Conservation (phyloP, 2,113 vertebrate genomes). For the Paedocypris sp. region DNA sequence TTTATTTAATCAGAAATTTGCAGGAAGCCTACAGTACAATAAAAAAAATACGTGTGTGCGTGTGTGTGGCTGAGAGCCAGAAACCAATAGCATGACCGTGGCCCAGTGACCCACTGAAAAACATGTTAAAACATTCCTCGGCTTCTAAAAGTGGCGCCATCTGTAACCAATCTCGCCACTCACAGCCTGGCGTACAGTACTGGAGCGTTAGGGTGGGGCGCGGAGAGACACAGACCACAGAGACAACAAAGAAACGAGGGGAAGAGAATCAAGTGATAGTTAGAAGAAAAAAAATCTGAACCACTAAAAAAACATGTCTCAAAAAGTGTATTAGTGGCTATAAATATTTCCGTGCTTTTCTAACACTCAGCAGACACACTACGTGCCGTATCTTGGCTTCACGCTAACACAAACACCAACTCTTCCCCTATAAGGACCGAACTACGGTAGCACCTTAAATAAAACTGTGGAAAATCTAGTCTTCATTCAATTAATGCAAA, state of each 20-base stretch:
- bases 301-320: no score
- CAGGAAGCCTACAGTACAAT: no score
- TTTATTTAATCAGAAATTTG: no score
- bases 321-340: no score
- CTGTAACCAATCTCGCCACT: conserved; percentile 28
- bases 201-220: not conserved
- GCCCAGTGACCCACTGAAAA: conserved; percentile 38
- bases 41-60: no score
- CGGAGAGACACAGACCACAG: not conserved
- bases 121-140: conserved; percentile 21
- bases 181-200: not conserved
- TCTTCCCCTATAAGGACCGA: not conserved
- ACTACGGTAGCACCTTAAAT: no score
- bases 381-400: conserved; percentile 14
- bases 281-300: no score
- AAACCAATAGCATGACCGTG: conserved; percentile 10
- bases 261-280: not conserved
- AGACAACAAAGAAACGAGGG: not conserved
- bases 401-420: conserved; percentile 11
- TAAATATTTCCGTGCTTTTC: conserved; percentile 9
- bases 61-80: conserved; percentile 1
- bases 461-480: not conserved
- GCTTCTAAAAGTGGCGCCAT: conserved; percentile 30
- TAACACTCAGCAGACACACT: not conserved
- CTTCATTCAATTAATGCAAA: not conserved